A percentile compares a stretch with the other conserved stretches of the same genome.
Conservation (phyloP, 1,140 invertebrate species). For the Dinothrombium tinctorium region DNA sequence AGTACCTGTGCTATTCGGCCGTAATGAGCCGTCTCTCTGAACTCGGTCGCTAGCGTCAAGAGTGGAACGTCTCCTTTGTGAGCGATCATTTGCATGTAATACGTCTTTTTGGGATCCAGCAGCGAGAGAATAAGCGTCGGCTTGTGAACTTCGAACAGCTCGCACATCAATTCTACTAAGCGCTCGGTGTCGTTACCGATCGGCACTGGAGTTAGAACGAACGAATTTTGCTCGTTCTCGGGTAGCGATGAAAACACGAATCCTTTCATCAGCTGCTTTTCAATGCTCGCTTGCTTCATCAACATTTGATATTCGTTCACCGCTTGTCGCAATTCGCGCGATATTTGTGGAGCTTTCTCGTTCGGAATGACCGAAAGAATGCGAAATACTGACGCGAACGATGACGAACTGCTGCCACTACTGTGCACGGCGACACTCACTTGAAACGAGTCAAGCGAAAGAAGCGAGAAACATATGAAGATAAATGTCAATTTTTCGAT, state of each 20-base stretch:
- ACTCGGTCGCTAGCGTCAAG: conserved; percentile 4
- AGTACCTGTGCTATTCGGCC: background rate
- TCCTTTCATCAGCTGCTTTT: background rate
- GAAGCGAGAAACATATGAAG: too few species aligned
- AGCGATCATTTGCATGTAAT: conserved; percentile 6
- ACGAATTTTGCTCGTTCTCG: background rate
- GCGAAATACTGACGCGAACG: too few species aligned
- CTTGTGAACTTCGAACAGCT: conserved; percentile 6
- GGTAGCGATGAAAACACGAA: background rate
- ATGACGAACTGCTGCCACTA: background rate
- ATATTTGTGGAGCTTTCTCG: conserved; percentile 6
- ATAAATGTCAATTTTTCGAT: too few species aligned
- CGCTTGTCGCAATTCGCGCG: conserved; percentile 6
- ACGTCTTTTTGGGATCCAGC: conserved; percentile 1
- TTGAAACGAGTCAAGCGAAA: too few species aligned
- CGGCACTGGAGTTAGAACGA: conserved; percentile 2
- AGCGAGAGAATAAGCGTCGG: conserved; percentile 6
- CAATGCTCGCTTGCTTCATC: background rate
- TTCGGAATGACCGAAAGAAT: conserved; percentile 7
- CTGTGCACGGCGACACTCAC: too few species aligned
- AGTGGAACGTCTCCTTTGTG: conserved; percentile 4
- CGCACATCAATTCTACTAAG: conserved; percentile 6
- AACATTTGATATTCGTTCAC: conserved; percentile 4
- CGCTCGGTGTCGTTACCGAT: conserved; percentile 7
- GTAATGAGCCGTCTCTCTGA: conserved; percentile 1